These are phyloP conservation scores for Minunthozetes semirufus DNA, from an alignment of 2,888 invertebrate species.

Conservation along the genomic window DNA sequence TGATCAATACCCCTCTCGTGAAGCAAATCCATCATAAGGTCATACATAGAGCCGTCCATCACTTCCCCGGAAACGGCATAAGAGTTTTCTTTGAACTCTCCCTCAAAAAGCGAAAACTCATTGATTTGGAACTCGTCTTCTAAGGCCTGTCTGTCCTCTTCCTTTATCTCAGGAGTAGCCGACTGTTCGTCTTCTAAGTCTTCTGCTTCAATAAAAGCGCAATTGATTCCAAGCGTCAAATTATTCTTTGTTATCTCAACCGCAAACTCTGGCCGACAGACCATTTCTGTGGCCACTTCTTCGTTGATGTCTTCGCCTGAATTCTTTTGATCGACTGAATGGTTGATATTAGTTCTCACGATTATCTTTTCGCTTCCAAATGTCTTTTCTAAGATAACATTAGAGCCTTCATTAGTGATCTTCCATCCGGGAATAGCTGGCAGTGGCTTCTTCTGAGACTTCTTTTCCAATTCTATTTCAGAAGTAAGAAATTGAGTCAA, in stretches of 20 bases:
- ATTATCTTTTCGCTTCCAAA: constrained; percentile 61
- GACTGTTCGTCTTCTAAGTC: constrained; percentile 25
- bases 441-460: constrained; percentile 64
- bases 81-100: constrained; percentile 77
- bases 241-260: constrained; percentile 62
- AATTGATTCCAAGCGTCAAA: constrained; percentile 26
- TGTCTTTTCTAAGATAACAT: constrained; percentile 64
- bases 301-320: constrained; percentile 61
- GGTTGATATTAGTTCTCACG: constrained; percentile 84
- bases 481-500: constrained; percentile 83
- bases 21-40: constrained; percentile 84
- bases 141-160: constrained; percentile 23
- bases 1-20: constrained; percentile 93
- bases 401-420: constrained; percentile 70
- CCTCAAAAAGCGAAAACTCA: constrained; percentile 80
- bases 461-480: constrained; percentile 85
- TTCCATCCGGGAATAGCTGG: constrained; percentile 76
- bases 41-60: constrained; percentile 89
- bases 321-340: constrained; percentile 81
- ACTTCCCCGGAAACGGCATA: constrained; percentile 84
- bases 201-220: constrained; percentile 12
- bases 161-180: not conserved
- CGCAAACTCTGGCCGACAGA: constrained; percentile 83
- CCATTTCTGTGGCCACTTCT: constrained; percentile 54
- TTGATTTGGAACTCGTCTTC: constrained; percentile 81